Percentiles rank a stretch among this genome's conserved stretches.
phyloP scores from a whole-genome alignment of 2,797 vertebrate species.

The Diceros bicornis region DNA sequence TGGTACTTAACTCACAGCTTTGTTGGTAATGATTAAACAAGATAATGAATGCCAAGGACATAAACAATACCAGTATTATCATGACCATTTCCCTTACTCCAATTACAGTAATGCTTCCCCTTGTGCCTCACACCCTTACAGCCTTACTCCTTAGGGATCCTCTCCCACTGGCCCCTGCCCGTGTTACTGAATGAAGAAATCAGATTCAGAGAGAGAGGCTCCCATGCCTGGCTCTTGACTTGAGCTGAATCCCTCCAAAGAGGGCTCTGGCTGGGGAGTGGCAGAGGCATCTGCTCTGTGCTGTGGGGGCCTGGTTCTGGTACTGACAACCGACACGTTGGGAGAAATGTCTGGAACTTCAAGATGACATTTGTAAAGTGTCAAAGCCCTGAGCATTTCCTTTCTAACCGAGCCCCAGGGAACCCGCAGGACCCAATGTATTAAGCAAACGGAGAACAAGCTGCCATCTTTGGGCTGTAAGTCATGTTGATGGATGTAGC shows the following conservation, averaged over 20 bases:
- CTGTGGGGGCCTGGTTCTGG: not conserved
- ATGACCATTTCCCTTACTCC: not conserved
- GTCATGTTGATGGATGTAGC: constrained; percentile 9
- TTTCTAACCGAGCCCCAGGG: not conserved
- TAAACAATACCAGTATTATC: not conserved
- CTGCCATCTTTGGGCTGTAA: not conserved
- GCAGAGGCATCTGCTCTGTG: not conserved
- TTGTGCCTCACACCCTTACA: not conserved
- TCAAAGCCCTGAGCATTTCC: constrained; percentile 36
- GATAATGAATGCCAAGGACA: not conserved
- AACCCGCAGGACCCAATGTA: not conserved
- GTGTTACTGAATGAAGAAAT: constrained; percentile 41
- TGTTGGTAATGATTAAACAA: constrained; percentile 39
- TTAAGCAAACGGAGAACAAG: constrained; percentile 48
- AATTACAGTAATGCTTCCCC: not conserved
- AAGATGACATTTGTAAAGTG: constrained; percentile 59
- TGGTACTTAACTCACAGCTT: not conserved
- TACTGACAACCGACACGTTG: not conserved
- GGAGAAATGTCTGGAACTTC: constrained; percentile 37
- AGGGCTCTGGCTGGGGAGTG: not conserved
- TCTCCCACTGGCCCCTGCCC: not conserved
- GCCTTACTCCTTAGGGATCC: not conserved
- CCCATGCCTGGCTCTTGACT: not conserved
- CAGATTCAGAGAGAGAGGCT: not conserved
- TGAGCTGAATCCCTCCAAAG: not conserved